Evolutionary conservation across 92 coral and sea anemone genomes (phyloP), one percentile per base, ranked within the genome.

Genomic region (Nematostella vectensis): DNA sequence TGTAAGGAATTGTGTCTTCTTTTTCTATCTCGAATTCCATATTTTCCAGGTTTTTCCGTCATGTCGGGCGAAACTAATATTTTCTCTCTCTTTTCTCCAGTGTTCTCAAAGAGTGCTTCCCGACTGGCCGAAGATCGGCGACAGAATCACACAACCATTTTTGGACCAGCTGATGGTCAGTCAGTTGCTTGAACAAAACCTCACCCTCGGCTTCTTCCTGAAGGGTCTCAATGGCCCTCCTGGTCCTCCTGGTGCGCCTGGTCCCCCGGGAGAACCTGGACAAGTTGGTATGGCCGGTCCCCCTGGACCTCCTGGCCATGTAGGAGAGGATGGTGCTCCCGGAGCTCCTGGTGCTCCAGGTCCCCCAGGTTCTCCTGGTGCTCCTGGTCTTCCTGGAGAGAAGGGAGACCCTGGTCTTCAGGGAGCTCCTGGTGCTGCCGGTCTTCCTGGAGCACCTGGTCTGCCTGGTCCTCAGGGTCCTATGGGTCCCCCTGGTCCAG

Each of bases 111-210:
- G 78, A 81, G 75, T 93, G 23, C 58, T 93, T 61, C 93, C 99
- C 57, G 99, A 93, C 68, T 93, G 99, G 99, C 99, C 99, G 47
- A 93, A 93, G 78, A 93, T 93, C 63, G 99, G 99, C 51, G 99
- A 93, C 88, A 77, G 99, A 67, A 93, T 93, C 62, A 93, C 99
- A 23, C 99, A 93, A 64, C 99, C 99, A 2, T 93, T 93, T 71
- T 93, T 93, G 50, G 99, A 93, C 57, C 99, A 93, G 55, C 68
- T 93, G 40, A 93, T 93, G 99, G 99, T 93, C 84, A 87, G 96
- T 61, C 99, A 93, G 71, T 85, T 93, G 49, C 68, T 93, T 57
- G 99, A 93, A 61, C 99, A 93, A 71, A 93, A 93, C 70, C 99
- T 93, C 43, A 93, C 99, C 27, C 69, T 93, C 47, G 99, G 99